A percentile compares a stretch with the other conserved stretches of the same genome.
phyloP scores from a whole-genome alignment of 2,113 vertebrate species.

The Dipodomys stephensi region DNA sequence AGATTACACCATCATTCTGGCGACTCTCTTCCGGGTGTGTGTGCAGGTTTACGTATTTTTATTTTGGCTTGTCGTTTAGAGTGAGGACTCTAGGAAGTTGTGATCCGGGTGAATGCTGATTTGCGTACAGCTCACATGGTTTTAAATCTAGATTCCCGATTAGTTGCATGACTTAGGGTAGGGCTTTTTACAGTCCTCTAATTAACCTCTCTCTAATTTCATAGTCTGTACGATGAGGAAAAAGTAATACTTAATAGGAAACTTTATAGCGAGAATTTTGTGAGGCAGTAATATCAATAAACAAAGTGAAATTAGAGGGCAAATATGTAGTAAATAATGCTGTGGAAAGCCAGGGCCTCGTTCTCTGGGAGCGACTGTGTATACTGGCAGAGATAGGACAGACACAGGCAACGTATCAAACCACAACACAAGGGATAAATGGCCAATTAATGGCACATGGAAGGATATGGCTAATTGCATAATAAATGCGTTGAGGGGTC shows the following conservation, averaged over 20 bases:
- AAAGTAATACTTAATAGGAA: neutral
- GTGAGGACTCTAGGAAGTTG: neutral
- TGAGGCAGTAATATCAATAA: neutral
- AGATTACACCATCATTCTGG: neutral
- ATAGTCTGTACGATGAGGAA: neutral
- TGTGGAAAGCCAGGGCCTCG: neutral
- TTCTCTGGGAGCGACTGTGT: neutral
- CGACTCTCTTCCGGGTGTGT: neutral
- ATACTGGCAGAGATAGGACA: neutral
- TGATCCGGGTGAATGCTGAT: neutral
- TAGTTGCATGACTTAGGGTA: neutral
- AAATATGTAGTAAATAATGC: neutral
- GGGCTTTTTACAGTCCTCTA: neutral
- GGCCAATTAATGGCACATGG: neutral
- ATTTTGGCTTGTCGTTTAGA: neutral
- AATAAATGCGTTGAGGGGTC: neutral
- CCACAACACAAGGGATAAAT: slow-evolving; percentile 7
- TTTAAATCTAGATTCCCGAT: neutral
- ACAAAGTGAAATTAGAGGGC: neutral
- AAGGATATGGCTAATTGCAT: neutral
- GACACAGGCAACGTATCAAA: neutral
- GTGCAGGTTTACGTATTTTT: neutral
- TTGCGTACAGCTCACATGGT: neutral
- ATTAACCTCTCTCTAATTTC: neutral
- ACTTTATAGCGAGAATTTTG: slow-evolving; percentile 4